phyloP scores from a whole-genome alignment of 2,113 vertebrate species.

The Craseonycteris thonglongyai region DNA sequence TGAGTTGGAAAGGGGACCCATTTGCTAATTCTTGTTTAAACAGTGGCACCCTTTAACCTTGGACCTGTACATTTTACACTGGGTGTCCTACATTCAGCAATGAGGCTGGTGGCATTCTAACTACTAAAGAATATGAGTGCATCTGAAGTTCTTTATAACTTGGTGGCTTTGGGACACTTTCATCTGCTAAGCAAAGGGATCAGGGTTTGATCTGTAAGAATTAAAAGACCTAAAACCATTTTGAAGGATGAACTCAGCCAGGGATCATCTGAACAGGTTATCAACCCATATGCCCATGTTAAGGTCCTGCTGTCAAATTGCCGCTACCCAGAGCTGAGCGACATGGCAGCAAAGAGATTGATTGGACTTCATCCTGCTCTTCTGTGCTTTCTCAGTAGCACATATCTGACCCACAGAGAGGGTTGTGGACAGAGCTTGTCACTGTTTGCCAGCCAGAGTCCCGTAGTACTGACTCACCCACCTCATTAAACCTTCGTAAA shows the following conservation, averaged over 20 bases:
- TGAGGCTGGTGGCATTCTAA: neutral
- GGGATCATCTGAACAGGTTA: neutral
- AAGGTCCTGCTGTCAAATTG: neutral
- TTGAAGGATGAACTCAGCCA: neutral
- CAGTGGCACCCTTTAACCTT: neutral
- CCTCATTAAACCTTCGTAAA: neutral
- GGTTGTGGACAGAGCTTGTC: neutral
- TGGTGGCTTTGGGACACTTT: neutral
- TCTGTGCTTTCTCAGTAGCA: neutral
- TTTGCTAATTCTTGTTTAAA: neutral
- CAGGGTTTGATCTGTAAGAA: neutral
- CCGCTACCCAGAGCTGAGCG: neutral
- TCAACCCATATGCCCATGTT: neutral
- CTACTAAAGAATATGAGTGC: neutral
- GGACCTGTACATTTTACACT: neutral
- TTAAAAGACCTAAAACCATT: neutral
- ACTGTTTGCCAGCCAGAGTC: neutral
- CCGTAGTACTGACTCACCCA: neutral
- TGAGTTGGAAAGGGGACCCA: neutral
- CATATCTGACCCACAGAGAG: neutral
- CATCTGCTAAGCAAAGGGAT: slow-evolving; percentile 13
- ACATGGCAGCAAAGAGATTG: neutral
- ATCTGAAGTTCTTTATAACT: neutral
- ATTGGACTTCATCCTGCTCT: neutral
- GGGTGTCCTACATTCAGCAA: neutral